A percentile compares a stretch with the other conserved stretches of the same genome.
Evolutionary conservation across 2,113 vertebrate species (phyloP).

Genomic region (Carassius auratus): DNA sequence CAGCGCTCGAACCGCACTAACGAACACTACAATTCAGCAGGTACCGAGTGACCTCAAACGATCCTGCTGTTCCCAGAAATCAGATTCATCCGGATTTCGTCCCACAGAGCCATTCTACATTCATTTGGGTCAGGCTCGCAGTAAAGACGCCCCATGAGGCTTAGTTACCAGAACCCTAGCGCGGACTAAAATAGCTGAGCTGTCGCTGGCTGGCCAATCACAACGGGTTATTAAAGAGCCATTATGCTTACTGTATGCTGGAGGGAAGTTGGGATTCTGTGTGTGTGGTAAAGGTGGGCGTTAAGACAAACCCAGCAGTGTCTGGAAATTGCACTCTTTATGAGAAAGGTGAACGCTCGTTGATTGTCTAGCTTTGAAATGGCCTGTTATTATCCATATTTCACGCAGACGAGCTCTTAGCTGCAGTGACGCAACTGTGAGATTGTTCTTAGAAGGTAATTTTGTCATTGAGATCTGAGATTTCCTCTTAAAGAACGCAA

Average conservation of each 20-base stretch:
- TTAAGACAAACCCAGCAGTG: constrained; percentile 18
- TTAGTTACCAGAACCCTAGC: constrained; percentile 24
- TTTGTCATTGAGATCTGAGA: background rate
- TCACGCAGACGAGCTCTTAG: background rate
- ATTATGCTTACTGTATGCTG: constrained; percentile 42
- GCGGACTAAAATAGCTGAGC: constrained; percentile 17
- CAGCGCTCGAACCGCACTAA: background rate
- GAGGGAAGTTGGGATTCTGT: background rate
- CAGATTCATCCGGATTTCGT: background rate
- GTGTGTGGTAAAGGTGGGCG: constrained; percentile 1
- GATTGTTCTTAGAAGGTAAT: background rate
- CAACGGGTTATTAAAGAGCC: constrained; percentile 31
- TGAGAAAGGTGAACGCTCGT: background rate
- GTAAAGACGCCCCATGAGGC: constrained; percentile 19
- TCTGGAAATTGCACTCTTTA: constrained; percentile 13
- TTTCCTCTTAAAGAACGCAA: background rate
- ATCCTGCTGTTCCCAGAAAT: background rate
- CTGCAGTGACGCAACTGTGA: background rate
- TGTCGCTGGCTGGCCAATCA: constrained; percentile 40
- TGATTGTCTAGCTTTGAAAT: constrained; percentile 3
- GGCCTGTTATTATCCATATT: constrained; percentile 14
- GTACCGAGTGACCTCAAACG: background rate
- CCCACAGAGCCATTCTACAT: constrained; percentile 26
- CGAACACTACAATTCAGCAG: background rate
- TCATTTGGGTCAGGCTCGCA: constrained; percentile 30